Base-by-base conservation (phyloP, 1,140 invertebrate species). In the Drosophila baimaii region DNA sequence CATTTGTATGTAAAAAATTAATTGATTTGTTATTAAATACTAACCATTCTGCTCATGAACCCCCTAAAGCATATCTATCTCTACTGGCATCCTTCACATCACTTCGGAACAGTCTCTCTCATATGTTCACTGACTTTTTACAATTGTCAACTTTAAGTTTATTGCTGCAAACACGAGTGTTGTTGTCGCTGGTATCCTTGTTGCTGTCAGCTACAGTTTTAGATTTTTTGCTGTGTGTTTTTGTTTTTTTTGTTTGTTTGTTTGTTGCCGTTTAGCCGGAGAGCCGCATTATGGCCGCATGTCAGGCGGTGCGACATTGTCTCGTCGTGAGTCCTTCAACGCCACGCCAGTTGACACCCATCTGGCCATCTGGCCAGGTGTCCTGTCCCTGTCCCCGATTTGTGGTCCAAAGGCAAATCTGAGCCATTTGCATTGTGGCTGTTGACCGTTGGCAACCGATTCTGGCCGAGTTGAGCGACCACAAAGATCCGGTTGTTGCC, bases 281-380 rank as follows among this genome's bases (percentile, higher is more conserved):
- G 51, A 75, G 70, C 79, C 77, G 77, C 82, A 85, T 85, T 86
- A 86, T 86, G 82, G 82, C 75, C 79, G 75, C 79, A 88, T 77
- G 79, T 82, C 75, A 79, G 70, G 55, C 46, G 41, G 65, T 65
- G 63, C 62, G 66, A 62, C 83, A 59, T 77, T 86, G 78, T 86
- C 82, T 86, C 82, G 73, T 82, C 83, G 83, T 86, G 83, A 88
- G 86, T 88, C 79, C 82, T 82, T 86, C 82, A 86, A 66, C 76
- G 72, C 59, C 5, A 31, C 75, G 72, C 57, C 52, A 17, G 51
- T 33, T n/a, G 66, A 71, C 68, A 71, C 65, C 62, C 74, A 52
- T 61, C 29, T 55, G 61, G 31, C 31, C 44, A n/a, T n/a, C n/a
- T n/a, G 56, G 64, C 57, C 68, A 85, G 77, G 72, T 85, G 68